Evolutionary conservation across 2,113 vertebrate species (phyloP).

Genomic region (Passer domesticus): DNA sequence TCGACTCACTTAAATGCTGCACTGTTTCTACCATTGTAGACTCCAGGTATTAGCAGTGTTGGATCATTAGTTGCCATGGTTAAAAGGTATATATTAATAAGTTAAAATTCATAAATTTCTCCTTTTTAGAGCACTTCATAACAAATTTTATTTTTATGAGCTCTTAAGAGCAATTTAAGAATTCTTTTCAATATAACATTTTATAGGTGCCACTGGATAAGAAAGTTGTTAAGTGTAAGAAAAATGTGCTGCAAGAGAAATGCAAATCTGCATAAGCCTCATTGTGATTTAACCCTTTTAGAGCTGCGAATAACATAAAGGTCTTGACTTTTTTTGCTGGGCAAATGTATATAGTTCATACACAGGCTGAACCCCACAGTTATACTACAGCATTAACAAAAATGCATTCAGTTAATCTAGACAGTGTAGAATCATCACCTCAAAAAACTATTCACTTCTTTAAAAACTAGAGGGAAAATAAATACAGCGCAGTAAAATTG

Average conservation of each 20-base stretch:
- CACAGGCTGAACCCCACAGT: slow-evolving; percentile 14
- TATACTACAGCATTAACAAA: slow-evolving; percentile 46
- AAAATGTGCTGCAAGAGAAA: slow-evolving; percentile 47
- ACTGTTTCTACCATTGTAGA: neutral
- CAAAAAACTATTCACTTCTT: slow-evolving; percentile 75
- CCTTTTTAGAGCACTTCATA: neutral
- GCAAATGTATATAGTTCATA: neutral
- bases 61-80: neutral
- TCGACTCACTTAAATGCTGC: neutral
- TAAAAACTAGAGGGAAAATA: slow-evolving; percentile 79
- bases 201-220: slow-evolving; percentile 11
- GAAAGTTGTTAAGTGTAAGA: slow-evolving; percentile 54
- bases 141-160: neutral
- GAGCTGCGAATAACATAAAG: slow-evolving; percentile 1
- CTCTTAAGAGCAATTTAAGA: slow-evolving; percentile 9
- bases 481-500: slow-evolving; percentile 81
- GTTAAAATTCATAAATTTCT: slow-evolving; percentile 33
- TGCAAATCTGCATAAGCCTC: slow-evolving; percentile 31
- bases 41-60: neutral
- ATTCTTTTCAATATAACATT: slow-evolving; percentile 18
- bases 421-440: slow-evolving; percentile 65
- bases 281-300: slow-evolving; percentile 61
- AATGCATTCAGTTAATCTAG: slow-evolving; percentile 70
- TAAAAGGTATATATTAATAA: slow-evolving; percentile 4
- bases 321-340: neutral